These are phyloP conservation scores for Allophyes oxyacanthae DNA, from an alignment of 2,888 invertebrate genomes.

Conservation along the genomic window DNA sequence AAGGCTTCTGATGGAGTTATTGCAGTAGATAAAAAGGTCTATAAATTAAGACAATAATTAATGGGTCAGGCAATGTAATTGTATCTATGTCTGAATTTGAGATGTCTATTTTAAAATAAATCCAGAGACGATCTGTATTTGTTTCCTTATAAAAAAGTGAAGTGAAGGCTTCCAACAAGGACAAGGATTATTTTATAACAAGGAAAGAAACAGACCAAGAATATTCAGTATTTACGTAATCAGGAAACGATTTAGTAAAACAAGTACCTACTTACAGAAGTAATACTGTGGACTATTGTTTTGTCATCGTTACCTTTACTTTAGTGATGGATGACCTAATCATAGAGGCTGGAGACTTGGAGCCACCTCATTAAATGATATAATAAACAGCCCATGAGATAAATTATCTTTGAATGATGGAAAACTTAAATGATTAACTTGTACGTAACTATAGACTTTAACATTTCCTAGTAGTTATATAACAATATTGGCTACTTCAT, in stretches of 20 bases:
- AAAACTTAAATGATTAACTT: conserved; percentile 29
- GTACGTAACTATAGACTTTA: conserved; percentile 27
- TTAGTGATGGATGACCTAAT: conserved; percentile 17
- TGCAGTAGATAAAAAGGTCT: too few species aligned
- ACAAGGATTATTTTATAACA: conserved; percentile 11
- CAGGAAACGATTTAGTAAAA: conserved; percentile 30
- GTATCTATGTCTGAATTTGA: too few species aligned
- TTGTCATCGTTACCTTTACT: conserved; percentile 21
- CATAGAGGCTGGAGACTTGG: conserved; percentile 4
- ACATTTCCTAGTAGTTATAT: conserved; percentile 42
- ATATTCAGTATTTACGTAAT: conserved; percentile 21
- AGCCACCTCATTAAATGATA: conserved; percentile 12
- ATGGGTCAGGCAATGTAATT: too few species aligned
- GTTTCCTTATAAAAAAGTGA: neutral
- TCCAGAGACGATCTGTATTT: neutral
- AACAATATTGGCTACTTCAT: conserved; percentile 31
- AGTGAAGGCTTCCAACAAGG: conserved; percentile 14
- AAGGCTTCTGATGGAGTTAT: too few species aligned
- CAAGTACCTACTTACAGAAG: conserved; percentile 11
- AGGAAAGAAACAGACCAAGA: conserved; percentile 21
- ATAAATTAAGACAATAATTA: too few species aligned
- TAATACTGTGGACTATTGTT: conserved; percentile 28
- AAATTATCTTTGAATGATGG: conserved; percentile 14
- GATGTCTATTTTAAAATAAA: neutral
- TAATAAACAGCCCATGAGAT: conserved; percentile 21